A percentile compares a stretch with the other conserved stretches of the same genome.
Evolutionary conservation across 2,113 vertebrate genomes (phyloP).

Genomic region (Terrapene triunguis): DNA sequence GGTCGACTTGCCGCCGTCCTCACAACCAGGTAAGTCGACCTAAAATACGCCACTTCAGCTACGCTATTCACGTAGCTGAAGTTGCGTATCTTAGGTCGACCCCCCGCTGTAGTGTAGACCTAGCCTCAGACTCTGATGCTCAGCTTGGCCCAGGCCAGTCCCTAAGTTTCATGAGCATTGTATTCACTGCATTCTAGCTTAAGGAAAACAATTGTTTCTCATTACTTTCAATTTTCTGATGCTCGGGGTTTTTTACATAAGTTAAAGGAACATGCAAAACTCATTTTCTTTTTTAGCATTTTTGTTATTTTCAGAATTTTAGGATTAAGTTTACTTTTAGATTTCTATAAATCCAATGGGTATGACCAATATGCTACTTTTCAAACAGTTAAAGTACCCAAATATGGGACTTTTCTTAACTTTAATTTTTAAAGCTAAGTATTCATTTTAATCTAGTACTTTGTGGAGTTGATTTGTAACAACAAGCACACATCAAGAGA

Average conservation of each 20-base stretch:
- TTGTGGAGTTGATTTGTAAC: background rate
- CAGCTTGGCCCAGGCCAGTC: background rate
- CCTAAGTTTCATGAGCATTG: background rate
- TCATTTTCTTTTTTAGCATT: background rate
- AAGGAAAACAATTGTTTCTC: background rate
- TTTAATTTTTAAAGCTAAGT: background rate
- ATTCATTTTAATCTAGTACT: background rate
- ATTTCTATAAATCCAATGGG: background rate
- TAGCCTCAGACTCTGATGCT: background rate
- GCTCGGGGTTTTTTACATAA: background rate
- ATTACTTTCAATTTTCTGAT: background rate
- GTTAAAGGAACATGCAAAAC: background rate
- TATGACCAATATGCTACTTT: background rate
- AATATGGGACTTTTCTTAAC: background rate
- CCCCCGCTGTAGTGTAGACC: too few relatives aligned
- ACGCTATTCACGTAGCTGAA: too few relatives aligned
- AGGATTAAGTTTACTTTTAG: background rate
- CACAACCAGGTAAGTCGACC: too few relatives aligned
- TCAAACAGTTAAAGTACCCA: background rate
- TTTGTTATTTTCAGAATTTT: background rate
- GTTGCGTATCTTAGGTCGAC: too few relatives aligned
- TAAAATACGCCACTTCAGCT: too few relatives aligned
- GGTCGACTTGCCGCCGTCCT: too few relatives aligned
- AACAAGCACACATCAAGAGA: too few relatives aligned
- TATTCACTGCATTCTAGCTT: background rate